Conservation (phyloP, 2,797 vertebrate genomes). For the Tenualosa ilisha region DNA sequence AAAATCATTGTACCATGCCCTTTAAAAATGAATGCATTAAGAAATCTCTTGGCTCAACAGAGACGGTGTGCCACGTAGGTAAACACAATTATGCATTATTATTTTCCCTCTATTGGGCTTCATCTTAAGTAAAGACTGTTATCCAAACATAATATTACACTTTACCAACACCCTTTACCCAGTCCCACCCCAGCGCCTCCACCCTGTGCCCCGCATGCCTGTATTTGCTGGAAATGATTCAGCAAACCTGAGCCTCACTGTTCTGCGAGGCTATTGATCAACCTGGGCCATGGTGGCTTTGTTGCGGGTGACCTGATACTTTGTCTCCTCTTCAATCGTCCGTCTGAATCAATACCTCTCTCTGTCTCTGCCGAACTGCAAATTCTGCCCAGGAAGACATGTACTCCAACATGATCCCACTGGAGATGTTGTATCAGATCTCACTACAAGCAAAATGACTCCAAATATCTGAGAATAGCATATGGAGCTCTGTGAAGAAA, state of each 20-base stretch:
- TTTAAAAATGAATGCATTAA: conserved; percentile 16
- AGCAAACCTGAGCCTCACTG: conserved; percentile 38
- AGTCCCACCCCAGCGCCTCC: not conserved
- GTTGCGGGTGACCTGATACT: conserved; percentile 16
- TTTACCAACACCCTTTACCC: not conserved
- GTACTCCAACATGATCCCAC: not conserved
- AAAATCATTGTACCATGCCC: conserved; percentile 22
- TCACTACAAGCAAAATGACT: not conserved
- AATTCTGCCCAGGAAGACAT: not conserved
- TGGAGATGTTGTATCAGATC: conserved; percentile 3
- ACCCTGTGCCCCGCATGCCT: conserved; percentile 23
- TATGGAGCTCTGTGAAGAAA: not conserved
- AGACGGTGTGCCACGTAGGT: not conserved
- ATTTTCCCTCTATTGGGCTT: not conserved
- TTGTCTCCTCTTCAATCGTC: conserved; percentile 2
- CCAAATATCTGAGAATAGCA: conserved; percentile 2
- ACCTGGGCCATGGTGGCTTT: not conserved
- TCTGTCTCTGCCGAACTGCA: not conserved
- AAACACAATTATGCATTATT: conserved; percentile 12
- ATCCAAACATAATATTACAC: not conserved
- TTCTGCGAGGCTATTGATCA: conserved; percentile 43
- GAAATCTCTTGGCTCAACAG: conserved; percentile 12
- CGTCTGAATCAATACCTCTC: not conserved
- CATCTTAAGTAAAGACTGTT: not conserved
- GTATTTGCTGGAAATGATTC: conserved; percentile 49